These are phyloP conservation scores for Columba livia DNA, from an alignment of 2,113 vertebrate species.

Conservation along the genomic window DNA sequence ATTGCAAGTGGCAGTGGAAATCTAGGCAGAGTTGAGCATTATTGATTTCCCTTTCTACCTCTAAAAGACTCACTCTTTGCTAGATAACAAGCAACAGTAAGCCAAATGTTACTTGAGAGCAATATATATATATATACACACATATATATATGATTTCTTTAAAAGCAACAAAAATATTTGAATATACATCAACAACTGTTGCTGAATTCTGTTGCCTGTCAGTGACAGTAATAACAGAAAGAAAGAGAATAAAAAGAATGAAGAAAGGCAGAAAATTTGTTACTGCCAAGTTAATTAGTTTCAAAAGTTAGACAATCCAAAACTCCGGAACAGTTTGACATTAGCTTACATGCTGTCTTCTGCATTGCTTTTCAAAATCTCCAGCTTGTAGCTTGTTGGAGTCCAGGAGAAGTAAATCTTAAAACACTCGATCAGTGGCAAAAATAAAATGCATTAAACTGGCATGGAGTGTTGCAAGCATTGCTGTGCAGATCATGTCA, in stretches of 20 bases:
- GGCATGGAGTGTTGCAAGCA: neutral
- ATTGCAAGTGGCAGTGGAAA: neutral
- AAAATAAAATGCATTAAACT: neutral
- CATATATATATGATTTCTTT: neutral
- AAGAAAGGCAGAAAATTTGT: neutral
- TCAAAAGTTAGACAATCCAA: neutral
- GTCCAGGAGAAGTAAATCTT: neutral
- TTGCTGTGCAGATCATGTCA: neutral
- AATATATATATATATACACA: neutral
- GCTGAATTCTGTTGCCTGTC: neutral
- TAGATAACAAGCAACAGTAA: neutral
- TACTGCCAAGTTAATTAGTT: slow-evolving; percentile 18
- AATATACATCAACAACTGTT: neutral
- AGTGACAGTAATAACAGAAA: neutral
- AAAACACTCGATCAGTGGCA: neutral
- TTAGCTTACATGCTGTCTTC: neutral
- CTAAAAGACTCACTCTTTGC: neutral
- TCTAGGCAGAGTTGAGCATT: neutral
- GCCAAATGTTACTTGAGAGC: neutral
- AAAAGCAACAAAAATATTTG: neutral
- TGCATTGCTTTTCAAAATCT: neutral
- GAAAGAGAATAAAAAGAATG: neutral
- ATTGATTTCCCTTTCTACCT: neutral
- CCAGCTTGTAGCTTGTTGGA: neutral
- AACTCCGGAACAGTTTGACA: neutral